Evolutionary conservation across 92 coral and sea anemone genomes (phyloP).

Genomic region (Isaurus tuberculatus): DNA sequence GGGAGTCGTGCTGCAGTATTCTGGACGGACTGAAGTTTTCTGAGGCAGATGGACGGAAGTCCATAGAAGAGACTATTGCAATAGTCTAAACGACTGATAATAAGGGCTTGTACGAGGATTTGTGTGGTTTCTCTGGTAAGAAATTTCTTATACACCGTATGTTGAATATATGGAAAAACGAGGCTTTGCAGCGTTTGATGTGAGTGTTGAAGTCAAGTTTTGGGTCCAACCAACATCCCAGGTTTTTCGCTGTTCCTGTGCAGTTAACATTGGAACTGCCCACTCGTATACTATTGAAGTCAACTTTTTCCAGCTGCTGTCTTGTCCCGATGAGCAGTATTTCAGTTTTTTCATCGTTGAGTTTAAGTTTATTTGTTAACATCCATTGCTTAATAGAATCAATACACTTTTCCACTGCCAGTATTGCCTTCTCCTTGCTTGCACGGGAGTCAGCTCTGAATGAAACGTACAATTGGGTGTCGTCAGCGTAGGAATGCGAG

Average conservation of each 20-base stretch:
- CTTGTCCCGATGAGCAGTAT: slow-evolving; percentile 47
- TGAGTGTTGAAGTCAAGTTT: slow-evolving; percentile 14
- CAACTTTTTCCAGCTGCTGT: slow-evolving; percentile 43
- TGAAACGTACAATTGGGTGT: slow-evolving; percentile 44
- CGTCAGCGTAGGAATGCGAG: slow-evolving; percentile 39
- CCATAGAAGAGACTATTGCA: too few species aligned
- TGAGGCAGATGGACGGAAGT: too few species aligned
- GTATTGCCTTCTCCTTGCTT: slow-evolving; percentile 34
- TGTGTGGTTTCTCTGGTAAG: slow-evolving; percentile 26
- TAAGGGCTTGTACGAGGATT: too few species aligned
- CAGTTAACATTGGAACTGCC: slow-evolving; percentile 26
- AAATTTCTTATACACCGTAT: slow-evolving; percentile 29
- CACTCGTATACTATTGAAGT: slow-evolving; percentile 28
- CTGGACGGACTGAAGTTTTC: too few species aligned
- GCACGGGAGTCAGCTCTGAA: slow-evolving; percentile 29
- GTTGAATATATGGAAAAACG: slow-evolving; percentile 40
- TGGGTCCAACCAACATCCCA: slow-evolving; percentile 41
- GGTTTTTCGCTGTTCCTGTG: slow-evolving; percentile 14
- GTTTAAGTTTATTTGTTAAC: slow-evolving; percentile 32
- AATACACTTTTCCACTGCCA: slow-evolving; percentile 37
- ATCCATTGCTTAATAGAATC: slow-evolving; percentile 38
- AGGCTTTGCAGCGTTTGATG: slow-evolving; percentile 45
- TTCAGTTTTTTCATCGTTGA: slow-evolving; percentile 39
- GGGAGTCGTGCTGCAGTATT: too few species aligned
- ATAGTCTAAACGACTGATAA: neutral